phyloP scores from a whole-genome alignment of 1,140 invertebrate genomes.

The Diorhabda sublineata region DNA sequence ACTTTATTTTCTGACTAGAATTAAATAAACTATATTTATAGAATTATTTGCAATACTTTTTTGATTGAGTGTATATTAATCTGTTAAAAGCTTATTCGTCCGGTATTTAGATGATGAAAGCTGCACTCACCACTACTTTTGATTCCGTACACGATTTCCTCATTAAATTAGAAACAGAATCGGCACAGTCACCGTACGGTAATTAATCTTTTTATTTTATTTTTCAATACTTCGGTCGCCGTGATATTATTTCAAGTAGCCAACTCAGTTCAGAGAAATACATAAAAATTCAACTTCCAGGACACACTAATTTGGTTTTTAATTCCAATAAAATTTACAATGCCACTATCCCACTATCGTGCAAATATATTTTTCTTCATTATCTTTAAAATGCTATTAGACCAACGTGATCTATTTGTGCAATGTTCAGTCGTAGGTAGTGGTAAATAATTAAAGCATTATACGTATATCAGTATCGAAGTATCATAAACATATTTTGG shows the following conservation, averaged over 20 bases:
- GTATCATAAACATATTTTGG: no score
- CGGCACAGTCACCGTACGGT: not conserved
- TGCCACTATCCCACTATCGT: not conserved
- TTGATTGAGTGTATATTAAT: no score
- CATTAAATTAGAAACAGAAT: constrained; percentile 1
- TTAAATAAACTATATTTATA: no score
- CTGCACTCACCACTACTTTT: not conserved
- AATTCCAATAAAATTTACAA: not conserved
- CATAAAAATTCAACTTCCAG: not conserved
- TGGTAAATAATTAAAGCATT: no score
- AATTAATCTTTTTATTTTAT: constrained; percentile 1
- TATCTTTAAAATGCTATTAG: no score
- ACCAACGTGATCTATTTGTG: no score
- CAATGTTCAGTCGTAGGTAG: no score
- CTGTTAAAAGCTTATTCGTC: no score
- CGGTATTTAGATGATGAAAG: not conserved
- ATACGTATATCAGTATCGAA: no score
- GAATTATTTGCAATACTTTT: no score
- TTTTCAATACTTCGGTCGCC: not conserved
- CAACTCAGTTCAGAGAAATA: not conserved
- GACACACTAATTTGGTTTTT: not conserved
- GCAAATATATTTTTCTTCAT: not conserved
- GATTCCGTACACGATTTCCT: not conserved
- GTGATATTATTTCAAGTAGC: not conserved
- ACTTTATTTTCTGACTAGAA: no score